phyloP scores from a whole-genome alignment of 2,888 invertebrate species.

The Drosophila buzzatii region DNA sequence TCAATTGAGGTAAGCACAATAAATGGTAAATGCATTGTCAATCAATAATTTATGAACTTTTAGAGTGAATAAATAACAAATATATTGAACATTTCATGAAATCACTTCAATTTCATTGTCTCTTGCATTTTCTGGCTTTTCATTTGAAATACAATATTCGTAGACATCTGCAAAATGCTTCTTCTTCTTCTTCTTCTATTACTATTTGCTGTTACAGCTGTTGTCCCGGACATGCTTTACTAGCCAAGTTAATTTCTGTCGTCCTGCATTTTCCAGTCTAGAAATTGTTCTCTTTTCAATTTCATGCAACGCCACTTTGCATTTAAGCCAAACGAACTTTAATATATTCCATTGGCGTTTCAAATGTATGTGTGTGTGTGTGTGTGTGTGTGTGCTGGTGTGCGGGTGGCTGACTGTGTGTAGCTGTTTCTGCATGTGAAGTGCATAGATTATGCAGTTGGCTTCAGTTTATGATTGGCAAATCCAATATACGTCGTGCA shows the following conservation, averaged over 20 bases:
- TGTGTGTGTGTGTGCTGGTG: slow-evolving; percentile 7
- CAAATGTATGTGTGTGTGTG: slow-evolving; percentile 14
- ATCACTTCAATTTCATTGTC: not conserved
- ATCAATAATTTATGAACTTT: not conserved
- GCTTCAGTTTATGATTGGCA: slow-evolving; percentile 81
- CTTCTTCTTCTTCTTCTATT: not conserved
- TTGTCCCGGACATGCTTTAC: slow-evolving; percentile 7
- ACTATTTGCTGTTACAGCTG: not conserved
- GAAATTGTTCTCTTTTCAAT: slow-evolving; percentile 51
- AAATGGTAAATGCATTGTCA: not conserved
- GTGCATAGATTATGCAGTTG: slow-evolving; percentile 80
- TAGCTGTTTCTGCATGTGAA: slow-evolving; percentile 60
- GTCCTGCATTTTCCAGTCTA: slow-evolving; percentile 7
- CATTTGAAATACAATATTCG: not conserved
- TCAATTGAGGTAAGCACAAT: not conserved
- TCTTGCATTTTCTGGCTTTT: not conserved
- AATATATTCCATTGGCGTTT: slow-evolving; percentile 58
- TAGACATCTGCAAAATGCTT: not conserved
- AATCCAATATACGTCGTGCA: slow-evolving; percentile 78
- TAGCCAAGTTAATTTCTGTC: slow-evolving; percentile 28
- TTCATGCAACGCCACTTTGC: slow-evolving; percentile 63
- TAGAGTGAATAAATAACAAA: not conserved
- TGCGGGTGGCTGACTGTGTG: slow-evolving; percentile 18
- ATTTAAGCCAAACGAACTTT: slow-evolving; percentile 54
- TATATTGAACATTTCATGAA: not conserved